Conservation (phyloP, 2,113 vertebrate genomes). For the Cyrtonyx montezumae region DNA sequence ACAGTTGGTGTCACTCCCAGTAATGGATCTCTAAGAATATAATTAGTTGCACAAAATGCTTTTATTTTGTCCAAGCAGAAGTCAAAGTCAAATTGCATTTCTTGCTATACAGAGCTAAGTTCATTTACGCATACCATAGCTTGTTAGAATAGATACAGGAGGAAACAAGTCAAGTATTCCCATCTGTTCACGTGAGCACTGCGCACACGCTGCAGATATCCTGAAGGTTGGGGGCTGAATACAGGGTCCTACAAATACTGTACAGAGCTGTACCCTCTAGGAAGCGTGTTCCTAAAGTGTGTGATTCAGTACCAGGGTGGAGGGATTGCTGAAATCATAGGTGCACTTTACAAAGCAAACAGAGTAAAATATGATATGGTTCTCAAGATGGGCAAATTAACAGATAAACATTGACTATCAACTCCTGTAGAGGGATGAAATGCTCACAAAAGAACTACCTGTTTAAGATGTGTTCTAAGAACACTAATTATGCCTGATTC, state of each 20-base stretch:
- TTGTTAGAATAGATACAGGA: constrained; percentile 42
- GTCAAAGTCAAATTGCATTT: constrained; percentile 49
- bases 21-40: not conserved
- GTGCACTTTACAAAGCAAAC: not conserved
- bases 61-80: constrained; percentile 80
- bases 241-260: constrained; percentile 1
- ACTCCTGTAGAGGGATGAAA: not conserved
- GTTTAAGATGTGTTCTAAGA: not conserved
- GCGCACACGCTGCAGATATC: not conserved
- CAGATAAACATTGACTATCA: not conserved
- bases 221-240: not conserved
- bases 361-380: not conserved
- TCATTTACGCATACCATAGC: constrained; percentile 56
- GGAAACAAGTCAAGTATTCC: not conserved
- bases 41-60: constrained; percentile 71
- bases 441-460: not conserved
- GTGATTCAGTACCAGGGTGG: not conserved
- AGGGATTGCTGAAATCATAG: not conserved
- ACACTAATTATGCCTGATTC: not conserved
- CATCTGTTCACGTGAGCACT: not conserved
- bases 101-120: constrained; percentile 44
- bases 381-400: not conserved
- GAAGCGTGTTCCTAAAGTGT: not conserved
- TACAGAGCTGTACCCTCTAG: not conserved
- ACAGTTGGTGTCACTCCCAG: fast-evolving